Base-by-base conservation (phyloP, 1,140 invertebrate species). In the Drosophila kepulauana region DNA sequence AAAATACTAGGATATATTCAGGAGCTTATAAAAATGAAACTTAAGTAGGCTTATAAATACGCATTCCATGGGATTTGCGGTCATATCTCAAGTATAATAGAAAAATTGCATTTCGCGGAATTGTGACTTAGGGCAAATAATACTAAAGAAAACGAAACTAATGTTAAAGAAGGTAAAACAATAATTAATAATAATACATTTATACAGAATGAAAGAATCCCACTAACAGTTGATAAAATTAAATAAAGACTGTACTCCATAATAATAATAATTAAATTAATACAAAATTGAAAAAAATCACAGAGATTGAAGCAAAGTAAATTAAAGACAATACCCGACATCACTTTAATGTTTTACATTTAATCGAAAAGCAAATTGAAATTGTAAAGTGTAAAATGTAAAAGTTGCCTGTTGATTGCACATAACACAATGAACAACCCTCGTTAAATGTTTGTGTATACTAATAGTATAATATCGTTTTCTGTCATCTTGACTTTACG, bases 401-500 rank as follows among this genome's bases (percentile, higher is more conserved):
- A 25, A 41, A 38, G 41, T 56, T 52, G 33, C 38, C 63, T 43
- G 51, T 2, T 49, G 16, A 61, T 30, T 13, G 13, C 20, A 33
- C 16, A 33, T 48, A 63, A 70, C 15, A 49, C 5, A 56, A 41
- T 25, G 56, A 38, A 25, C 48, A 54, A 43, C 64, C 71, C 72
- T 63, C 51, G 65, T 63, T 35, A 56, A 8, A 45, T 13, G 33
- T 46, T 30, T 30, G 11, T 30, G 11, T 49, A 41, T 41, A 49
- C 51, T 46, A 68, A 69, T 68, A 74, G 57, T 68, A 52, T 43
- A 74, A 75, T 69, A 69, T 61, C 71, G 56, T 62, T 30, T 51
- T 61, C 65, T 68, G 71, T 62, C 71, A 68, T 54, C 71, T 74
- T 61, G 65, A 74, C 71, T 68, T 74, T 74, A 68, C 65, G 57